These are phyloP conservation scores for Oryzias woworae DNA, from an alignment of 2,113 vertebrate species.

Conservation along the genomic window DNA sequence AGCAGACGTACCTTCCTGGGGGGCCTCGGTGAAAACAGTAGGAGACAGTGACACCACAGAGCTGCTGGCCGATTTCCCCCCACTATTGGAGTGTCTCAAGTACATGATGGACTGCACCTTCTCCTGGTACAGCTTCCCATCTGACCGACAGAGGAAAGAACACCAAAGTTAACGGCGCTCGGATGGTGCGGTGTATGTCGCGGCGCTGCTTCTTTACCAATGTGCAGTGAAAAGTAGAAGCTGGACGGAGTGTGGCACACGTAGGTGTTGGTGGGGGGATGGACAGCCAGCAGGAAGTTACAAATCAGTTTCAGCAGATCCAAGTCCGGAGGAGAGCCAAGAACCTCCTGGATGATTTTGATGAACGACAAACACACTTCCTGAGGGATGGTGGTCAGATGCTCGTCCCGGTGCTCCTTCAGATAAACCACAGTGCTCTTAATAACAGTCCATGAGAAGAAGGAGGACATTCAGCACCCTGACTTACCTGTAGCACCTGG, in stretches of 20 bases:
- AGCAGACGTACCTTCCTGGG: conserved; percentile 77
- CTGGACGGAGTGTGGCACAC: conserved; percentile 94
- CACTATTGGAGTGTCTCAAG: conserved; percentile 85
- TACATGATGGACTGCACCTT: conserved; percentile 91
- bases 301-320: conserved; percentile 89
- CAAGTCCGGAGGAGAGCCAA: conserved; percentile 95
- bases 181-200: neutral
- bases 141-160: conserved; percentile 70
- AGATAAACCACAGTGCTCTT: conserved; percentile 22
- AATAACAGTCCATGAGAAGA: neutral
- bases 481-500: conserved; percentile 92
- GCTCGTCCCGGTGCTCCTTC: conserved; percentile 92
- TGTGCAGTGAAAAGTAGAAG: conserved; percentile 97
- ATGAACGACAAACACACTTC: conserved; percentile 95
- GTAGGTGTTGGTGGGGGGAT: conserved; percentile 97
- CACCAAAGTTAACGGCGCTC: conserved; percentile 3
- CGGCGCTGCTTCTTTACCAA: conserved; percentile 76
- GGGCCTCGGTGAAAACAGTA: conserved; percentile 78
- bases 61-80: conserved; percentile 81
- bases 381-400: conserved; percentile 85
- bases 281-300: conserved; percentile 95
- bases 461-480: neutral
- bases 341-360: conserved; percentile 97
- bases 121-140: conserved; percentile 95
- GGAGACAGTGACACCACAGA: conserved; percentile 83